phyloP scores from a whole-genome alignment of 64 coral and sea anemone genomes.

The Montipora foliosa region DNA sequence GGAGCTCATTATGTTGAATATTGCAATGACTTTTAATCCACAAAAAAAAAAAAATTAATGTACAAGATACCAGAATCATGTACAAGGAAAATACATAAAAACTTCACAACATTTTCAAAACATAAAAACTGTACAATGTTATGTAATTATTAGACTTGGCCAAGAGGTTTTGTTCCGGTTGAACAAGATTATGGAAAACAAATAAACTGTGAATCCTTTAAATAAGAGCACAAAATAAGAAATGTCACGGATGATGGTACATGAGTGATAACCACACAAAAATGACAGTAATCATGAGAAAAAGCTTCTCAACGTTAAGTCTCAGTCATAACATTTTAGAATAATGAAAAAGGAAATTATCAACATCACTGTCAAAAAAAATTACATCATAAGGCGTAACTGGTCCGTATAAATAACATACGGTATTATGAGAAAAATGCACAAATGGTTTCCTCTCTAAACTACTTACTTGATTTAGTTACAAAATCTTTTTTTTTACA shows the following conservation, averaged over 20 bases:
- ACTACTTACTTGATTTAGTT: background rate
- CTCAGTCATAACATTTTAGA: background rate
- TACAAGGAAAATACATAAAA: background rate
- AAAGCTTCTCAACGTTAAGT: background rate
- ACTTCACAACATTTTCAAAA: background rate
- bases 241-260: background rate
- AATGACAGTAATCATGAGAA: background rate
- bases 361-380: background rate
- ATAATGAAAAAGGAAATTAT: background rate
- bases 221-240: background rate
- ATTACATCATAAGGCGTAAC: background rate
- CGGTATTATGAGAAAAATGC: background rate
- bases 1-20: background rate
- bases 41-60: background rate
- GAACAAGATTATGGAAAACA: background rate
- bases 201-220: too few relatives aligned
- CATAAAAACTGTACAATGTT: background rate
- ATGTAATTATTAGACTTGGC: background rate
- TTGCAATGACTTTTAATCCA: background rate
- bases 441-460: background rate
- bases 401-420: too few relatives aligned
- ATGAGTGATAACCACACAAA: background rate
- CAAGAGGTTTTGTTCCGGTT: background rate
- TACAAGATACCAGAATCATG: too few relatives aligned
- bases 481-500: background rate